phyloP scores from a whole-genome alignment of 2,113 vertebrate genomes.

The Fregata magnificens region DNA sequence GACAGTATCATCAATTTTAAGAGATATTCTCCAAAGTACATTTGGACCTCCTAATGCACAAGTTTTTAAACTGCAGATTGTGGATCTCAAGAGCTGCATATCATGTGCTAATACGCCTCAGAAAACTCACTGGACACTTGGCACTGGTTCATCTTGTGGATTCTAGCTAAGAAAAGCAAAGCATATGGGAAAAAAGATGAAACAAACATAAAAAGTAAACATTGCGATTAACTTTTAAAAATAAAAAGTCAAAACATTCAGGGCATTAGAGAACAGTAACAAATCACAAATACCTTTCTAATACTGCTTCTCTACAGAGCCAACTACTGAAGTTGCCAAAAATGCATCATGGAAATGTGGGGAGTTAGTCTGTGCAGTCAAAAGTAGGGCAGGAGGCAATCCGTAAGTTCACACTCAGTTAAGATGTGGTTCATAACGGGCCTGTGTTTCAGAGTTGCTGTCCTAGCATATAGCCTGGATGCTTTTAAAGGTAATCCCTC shows the following conservation, averaged over 20 bases:
- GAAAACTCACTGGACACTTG: constrained; percentile 39
- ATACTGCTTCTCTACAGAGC: not conserved
- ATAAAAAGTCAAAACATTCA: constrained; percentile 44
- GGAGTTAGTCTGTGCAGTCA: not conserved
- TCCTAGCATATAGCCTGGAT: constrained; percentile 1
- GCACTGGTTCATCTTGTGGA: not conserved
- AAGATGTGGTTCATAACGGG: not conserved
- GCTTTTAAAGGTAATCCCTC: constrained; percentile 42
- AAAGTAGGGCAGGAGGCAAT: constrained; percentile 26
- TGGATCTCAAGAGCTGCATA: not conserved
- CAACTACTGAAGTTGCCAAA: constrained; percentile 3
- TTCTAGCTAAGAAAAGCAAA: constrained; percentile 27
- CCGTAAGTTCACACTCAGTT: not conserved
- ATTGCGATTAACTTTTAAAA: constrained; percentile 19
- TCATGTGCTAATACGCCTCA: not conserved
- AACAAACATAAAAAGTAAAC: constrained; percentile 47
- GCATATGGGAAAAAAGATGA: constrained; percentile 31
- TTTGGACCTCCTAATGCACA: not conserved
- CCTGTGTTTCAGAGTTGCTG: constrained; percentile 29
- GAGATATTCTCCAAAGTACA: not conserved
- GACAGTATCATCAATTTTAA: not conserved
- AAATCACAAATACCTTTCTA: constrained; percentile 54
- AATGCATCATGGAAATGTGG: not conserved
- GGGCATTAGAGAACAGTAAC: constrained; percentile 37
- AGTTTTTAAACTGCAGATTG: not conserved